Evolutionary conservation across 2,113 vertebrate species (phyloP), one percentile per base, ranked within the genome.

Genomic region (Gyps fulvus): DNA sequence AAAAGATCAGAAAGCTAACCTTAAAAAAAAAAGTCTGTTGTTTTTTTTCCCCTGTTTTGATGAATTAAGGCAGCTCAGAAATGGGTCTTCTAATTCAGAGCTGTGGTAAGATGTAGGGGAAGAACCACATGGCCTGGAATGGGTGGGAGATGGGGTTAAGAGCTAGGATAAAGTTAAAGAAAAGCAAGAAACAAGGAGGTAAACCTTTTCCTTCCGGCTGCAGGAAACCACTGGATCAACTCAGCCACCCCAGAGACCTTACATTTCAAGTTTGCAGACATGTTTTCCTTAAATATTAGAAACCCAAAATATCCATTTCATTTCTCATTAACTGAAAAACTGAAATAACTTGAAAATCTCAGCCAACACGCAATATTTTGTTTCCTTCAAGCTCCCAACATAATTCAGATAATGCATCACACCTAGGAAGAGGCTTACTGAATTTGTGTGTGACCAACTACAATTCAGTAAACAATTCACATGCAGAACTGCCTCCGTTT

Each of bases 401-500:
- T 76, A 93, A 77, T 63, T 92, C 62, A 73, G 66, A 73, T 71
- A 83, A 93, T 13, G 29, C 59, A 93, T 87, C 93, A 93, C 81
- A 97, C 77, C 83, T 91, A 74, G 88, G 97, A 97, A 95, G 94
- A 96, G 80, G 95, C 90, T 95, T 93, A 94, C 84, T 67, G 91
- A 80, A 96, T 88, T 94, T 95, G 89, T 91, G 84, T 93, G 89
- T 83, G 91, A 94, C 93, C 89, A 97, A 95, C 74, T 94, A 90
- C 73, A 89, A 93, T 57, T 71, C 88, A 92, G 83, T 82, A 98
- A 97, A 97, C 97, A 98, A 98, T 98, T 98, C 98, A 95, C 97
- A 98, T 98, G 97, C 98, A 98, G 97, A 98, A 98, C 96, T 97
- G 93, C 69, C 97, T 96, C 94, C 83, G 95, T 94, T 97, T 96